Evolutionary conservation across 2,888 invertebrate genomes (phyloP).

Genomic region (Deroplatys truncata): DNA sequence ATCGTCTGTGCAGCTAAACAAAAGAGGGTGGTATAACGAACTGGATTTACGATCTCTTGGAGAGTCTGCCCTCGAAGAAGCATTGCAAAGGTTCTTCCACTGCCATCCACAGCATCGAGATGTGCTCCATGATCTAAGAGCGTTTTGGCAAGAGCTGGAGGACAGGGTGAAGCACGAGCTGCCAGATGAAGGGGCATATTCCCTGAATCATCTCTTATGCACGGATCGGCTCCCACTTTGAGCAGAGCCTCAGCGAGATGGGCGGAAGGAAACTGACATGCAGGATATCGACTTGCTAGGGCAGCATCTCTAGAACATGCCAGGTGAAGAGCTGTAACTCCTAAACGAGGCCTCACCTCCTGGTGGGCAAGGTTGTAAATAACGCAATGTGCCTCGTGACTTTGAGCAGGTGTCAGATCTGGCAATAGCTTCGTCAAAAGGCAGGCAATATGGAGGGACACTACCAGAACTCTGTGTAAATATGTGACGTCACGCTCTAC

Average conservation of each 20-base stretch:
- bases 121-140: conserved; percentile 80
- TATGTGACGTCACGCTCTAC: conserved; percentile 71
- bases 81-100: conserved; percentile 70
- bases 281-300: conserved; percentile 58
- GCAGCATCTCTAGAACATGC: conserved; percentile 77
- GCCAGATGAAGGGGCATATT: conserved; percentile 87
- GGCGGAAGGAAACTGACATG: conserved; percentile 65
- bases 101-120: conserved; percentile 74
- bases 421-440: conserved; percentile 59
- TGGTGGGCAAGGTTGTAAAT: conserved; percentile 75
- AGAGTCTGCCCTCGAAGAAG: conserved; percentile 56
- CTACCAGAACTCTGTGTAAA: conserved; percentile 78
- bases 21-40: conserved; percentile 73
- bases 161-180: conserved; percentile 59
- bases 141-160: conserved; percentile 63
- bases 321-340: conserved; percentile 71
- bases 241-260: conserved; percentile 69
- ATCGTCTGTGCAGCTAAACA: conserved; percentile 84
- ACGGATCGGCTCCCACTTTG: conserved; percentile 77
- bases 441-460: conserved; percentile 79
- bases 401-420: conserved; percentile 37
- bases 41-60: conserved; percentile 66
- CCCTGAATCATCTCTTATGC: conserved; percentile 73
- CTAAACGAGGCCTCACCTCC: conserved; percentile 51
- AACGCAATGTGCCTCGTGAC: conserved; percentile 47